Evolutionary conservation across 1,140 invertebrate species (phyloP), one percentile per base, ranked within the genome.

Genomic region (Psix sp.): DNA sequence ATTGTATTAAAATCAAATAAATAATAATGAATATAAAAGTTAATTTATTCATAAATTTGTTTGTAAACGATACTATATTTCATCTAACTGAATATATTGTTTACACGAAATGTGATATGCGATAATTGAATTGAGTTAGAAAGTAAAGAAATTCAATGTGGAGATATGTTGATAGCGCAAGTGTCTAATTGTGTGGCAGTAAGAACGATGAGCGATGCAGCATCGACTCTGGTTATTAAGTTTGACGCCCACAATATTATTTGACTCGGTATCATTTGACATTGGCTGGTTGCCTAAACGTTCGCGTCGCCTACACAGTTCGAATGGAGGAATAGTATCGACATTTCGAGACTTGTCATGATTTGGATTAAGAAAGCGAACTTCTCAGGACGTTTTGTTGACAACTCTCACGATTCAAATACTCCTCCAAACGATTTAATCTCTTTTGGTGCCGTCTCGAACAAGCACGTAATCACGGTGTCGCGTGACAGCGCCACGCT

Each of bases 361-460:
- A 72, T 74, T 57, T 76, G 79, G 79, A 82, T 82, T 82, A 81
- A 80, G 77, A 77, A 79, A 80, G 48, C 63, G 52, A 78, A 77
- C 75, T 80, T 52, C 36, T 46, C 7, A 10, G 36, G 29, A 62
- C 39, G 42, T 60, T 65, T 65, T 66, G 71, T 52, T 74, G 80
- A 82, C 79, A 82, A 81, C 79, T 79, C 80, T 72, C 71, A 67
- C 71, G 62, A 66, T 66, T 60, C 54, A 35, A 67, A 62, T 67
- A 59, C 57, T 49, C 15, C 71, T 63, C 62, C 57, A 52, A 54
- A 74, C 72, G 65, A 75, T 75, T 70, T 75, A 76, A 76, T 76
- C 73, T 70, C 48, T 62, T 65, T 62, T 59, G 51, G 66, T 38
- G 39, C 52, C 59, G 65, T 56, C 60, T 74, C 52, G 63, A 68